Evolutionary conservation across 2,888 invertebrate species (phyloP), one percentile per base, ranked within the genome.

Genomic region (Ellobium chinense): DNA sequence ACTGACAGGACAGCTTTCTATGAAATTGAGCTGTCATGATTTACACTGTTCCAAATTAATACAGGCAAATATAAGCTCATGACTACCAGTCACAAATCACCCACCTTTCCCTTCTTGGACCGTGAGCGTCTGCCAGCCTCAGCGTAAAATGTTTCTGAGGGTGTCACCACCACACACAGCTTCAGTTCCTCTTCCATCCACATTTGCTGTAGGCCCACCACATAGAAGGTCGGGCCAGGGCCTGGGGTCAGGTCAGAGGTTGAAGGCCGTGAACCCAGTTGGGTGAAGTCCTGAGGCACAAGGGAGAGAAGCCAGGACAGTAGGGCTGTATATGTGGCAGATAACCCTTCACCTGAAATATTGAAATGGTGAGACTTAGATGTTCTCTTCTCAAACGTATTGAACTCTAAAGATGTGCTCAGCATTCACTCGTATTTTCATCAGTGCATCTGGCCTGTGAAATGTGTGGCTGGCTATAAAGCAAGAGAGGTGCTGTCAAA

Each of bases 161-260:
- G 91, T 2, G 88, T 87, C 12, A 91, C 87, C 9, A 88, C 91
- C 0, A 91, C 87, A 72, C 85, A 87, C 36, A 92, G 86, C 65
- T 83, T 84, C 27, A 91, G 84, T 80, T 90, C 88, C 9, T 88
- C 90, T 65, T 91, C 88, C 63, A 90, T 65, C 80, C 88, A 86
- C 83, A 90, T 80, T 86, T 92, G 91, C 82, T 92, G 91, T 36
- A 91, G 75, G 1, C 91, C 91, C 7, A 92, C 75, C 29, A 92
- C 91, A 78, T 88, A 85, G 82, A 91, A 91, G 7, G 90, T 90
- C 31, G 72, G 36, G 4, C 7, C 65, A 24, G n/a, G 29, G 9
- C n/a, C 4, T 21, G 18, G 2, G 18, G 24, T 34, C 29, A 31
- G 27, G 18, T 7, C 54, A n/a, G 21, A 2, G 36, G 54, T 39